Percentiles rank a stretch among this genome's conserved stretches.
phyloP scores from a whole-genome alignment of 2,797 vertebrate genomes.

The Podarcis lilfordi region DNA sequence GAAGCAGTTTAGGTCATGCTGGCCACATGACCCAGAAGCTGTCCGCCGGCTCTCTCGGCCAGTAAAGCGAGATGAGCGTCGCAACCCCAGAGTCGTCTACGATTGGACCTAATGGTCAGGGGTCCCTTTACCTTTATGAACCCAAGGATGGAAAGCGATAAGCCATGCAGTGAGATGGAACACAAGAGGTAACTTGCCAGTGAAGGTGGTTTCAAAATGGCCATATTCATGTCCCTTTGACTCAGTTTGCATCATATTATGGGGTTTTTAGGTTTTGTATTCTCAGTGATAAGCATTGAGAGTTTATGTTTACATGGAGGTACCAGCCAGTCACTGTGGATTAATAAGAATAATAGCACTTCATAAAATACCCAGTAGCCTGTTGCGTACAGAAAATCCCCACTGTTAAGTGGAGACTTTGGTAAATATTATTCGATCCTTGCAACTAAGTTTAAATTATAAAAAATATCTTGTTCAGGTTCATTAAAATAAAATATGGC shows the following conservation, averaged over 20 bases:
- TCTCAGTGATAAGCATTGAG: not conserved
- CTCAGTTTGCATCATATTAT: not conserved
- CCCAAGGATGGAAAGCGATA: not conserved
- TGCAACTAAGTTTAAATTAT: not conserved
- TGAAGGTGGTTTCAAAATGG: not conserved
- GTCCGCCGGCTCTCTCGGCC: too few relatives aligned
- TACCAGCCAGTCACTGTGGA: rapidly evolving
- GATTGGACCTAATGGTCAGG: too few relatives aligned
- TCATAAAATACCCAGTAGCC: not conserved
- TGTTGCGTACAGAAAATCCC: not conserved
- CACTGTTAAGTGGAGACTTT: not conserved
- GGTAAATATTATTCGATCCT: conserved; percentile 33
- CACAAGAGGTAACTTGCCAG: too few relatives aligned
- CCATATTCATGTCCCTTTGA: not conserved
- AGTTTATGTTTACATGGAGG: not conserved
- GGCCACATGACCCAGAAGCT: too few relatives aligned
- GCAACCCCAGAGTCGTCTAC: too few relatives aligned
- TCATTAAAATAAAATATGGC: not conserved
- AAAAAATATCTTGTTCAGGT: not conserved
- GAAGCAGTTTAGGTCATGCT: too few relatives aligned
- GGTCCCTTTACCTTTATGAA: too few relatives aligned
- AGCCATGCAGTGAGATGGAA: not conserved
- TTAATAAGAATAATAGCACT: not conserved
- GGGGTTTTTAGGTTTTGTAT: not conserved
- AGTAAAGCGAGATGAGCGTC: too few relatives aligned